A percentile compares a stretch with the other conserved stretches of the same genome.
Evolutionary conservation across 2,113 vertebrate species (phyloP).

Genomic region (Misgurnus mizolepis): DNA sequence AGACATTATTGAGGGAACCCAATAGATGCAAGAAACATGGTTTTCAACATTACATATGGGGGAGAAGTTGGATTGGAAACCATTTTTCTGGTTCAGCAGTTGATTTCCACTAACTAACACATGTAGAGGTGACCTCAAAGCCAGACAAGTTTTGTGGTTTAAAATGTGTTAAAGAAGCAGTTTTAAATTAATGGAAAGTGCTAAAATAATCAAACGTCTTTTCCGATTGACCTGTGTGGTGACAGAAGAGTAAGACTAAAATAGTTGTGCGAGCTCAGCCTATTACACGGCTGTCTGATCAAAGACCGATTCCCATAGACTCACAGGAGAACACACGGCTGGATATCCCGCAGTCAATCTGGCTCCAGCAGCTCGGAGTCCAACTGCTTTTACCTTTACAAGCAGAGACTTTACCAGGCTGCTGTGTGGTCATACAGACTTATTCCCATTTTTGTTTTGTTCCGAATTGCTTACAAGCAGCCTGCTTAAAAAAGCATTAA

Average conservation of each 20-base stretch:
- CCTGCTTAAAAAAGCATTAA: too few species aligned
- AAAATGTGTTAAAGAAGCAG: not conserved
- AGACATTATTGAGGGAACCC: too few species aligned
- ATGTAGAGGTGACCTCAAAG: too few species aligned
- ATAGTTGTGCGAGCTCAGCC: not conserved
- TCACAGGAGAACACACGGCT: not conserved
- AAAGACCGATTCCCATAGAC: conserved; percentile 1
- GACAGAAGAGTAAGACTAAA: not conserved
- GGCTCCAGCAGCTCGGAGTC: not conserved
- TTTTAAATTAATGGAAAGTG: not conserved
- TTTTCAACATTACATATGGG: too few species aligned
- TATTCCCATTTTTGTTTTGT: too few species aligned
- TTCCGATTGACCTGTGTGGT: not conserved
- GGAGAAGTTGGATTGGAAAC: too few species aligned
- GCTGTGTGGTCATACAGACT: not conserved
- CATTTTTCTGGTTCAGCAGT: too few species aligned
- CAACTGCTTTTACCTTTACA: not conserved
- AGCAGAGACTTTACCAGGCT: not conserved
- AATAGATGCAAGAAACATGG: too few species aligned
- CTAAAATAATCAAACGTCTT: not conserved
- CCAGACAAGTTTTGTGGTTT: not conserved
- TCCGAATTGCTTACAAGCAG: not conserved
- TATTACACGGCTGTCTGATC: conserved; percentile 62
- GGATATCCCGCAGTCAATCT: not conserved
- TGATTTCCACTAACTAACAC: too few species aligned